Base-by-base conservation (phyloP, 2,888 invertebrate species). In the Erynnis tages region DNA sequence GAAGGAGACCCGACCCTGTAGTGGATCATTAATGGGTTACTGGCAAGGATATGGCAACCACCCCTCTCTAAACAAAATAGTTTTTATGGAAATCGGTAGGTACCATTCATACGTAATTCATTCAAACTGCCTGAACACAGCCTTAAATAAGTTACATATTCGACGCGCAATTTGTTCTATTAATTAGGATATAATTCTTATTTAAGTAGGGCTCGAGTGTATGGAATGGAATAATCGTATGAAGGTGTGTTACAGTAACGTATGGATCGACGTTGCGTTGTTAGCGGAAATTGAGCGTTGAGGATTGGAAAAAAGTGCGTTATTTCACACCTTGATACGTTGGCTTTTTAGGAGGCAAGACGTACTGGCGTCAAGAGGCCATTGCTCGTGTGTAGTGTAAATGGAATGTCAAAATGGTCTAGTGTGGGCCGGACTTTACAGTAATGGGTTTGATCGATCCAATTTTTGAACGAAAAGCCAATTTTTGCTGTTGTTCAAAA, bases 161-260 rank as follows among this genome's bases (percentile, higher is more conserved):
- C 14, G n/a, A 13, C n/a, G 10, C 16, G 57, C 49, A 55, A 58
- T 60, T 60, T 57, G 56, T 57, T 55, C 58, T 37, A 54, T 57
- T 54, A 57, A 58, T 58, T 60, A 58, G 54, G 44, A 56, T 53
- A 38, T 41, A 53, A 59, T 57, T 57, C 59, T 57, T 44, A 50
- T 47, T 56, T 47, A 49, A 50, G 38, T 44, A 50, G 50, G 50
- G 38, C 35, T 58, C 40, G 43, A 46, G 52, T 48, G 58, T 37
- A 21, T 13, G 40, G 43, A 56, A 56, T 55, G 37, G 49, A 19
- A 41, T 58, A 55, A 57, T 57, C 45, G 44, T 44, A 44, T 13
- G 27, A 27, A 44, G 49, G 41, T 41, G 49, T 41, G 49, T 49
- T 53, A 30, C n/a, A 25, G n/a, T n/a, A n/a, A n/a, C n/a, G n/a